Base-by-base conservation (phyloP, 2,888 invertebrate genomes). In the Himalopsyche japonica region DNA sequence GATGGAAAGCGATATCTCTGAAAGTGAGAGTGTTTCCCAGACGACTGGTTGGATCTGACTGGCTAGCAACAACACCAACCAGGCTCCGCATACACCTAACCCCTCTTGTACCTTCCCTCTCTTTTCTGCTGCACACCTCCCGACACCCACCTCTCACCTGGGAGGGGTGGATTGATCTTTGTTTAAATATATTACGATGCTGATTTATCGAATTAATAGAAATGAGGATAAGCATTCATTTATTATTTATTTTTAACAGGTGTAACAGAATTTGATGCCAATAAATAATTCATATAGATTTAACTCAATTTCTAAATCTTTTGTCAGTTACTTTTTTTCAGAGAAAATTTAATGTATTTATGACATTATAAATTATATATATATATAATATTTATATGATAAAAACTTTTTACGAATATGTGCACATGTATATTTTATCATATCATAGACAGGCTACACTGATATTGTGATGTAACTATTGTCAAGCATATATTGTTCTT, bases 41-140 rank as follows among this genome's bases (percentile, higher is more conserved):
- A 87, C 88, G 87, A 87, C 88, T 87, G 86, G 85, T 86, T 70
- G 85, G 34, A 86, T 87, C 86, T 83, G 84, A 86, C 86, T 85
- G 86, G 85, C 84, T 87, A 85, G 84, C 87, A 87, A 87, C 86
- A 85, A 47, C 89, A 86, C 89, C 89, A 87, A 90, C 89, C 87
- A 88, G 89, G 80, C 89, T 89, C 70, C 70, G 70, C 88, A 89
- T 90, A 86, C 88, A 87, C 79, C 89, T 90, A 82, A 32, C 76
- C 77, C 47, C 81, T 76, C 76, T 76, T 34, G 48, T 89, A 89
- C 87, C 89, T 70, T 88, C 87, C 76, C 89, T 87, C 89, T 87
- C 88, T 88, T 89, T 88, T 89, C 89, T 89, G 89, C 89, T 88
- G 89, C 89, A 90, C 77, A 89, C 87, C 89, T 88, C 89, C 89